Conservation (phyloP, 2,888 invertebrate genomes). For the Drosophila histrio region DNA sequence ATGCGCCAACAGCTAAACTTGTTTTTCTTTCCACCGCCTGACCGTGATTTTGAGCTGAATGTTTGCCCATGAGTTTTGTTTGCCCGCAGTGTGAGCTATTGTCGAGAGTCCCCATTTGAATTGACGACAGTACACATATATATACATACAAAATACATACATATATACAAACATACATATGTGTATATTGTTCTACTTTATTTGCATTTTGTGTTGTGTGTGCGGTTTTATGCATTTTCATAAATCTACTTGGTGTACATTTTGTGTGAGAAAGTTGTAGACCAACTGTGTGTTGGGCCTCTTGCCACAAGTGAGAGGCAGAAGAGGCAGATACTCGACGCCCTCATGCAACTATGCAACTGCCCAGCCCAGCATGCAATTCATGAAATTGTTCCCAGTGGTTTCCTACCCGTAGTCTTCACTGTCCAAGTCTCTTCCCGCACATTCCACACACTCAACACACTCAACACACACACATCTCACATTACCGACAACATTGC, state of each 20-base stretch:
- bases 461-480: slow-evolving; percentile 35
- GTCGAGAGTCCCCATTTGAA: slow-evolving; percentile 47
- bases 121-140: slow-evolving; percentile 13
- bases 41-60: slow-evolving; percentile 68
- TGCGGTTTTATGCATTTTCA: slow-evolving; percentile 46
- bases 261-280: slow-evolving; percentile 52
- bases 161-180: slow-evolving; percentile 1
- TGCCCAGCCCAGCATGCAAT: slow-evolving; percentile 40
- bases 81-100: slow-evolving; percentile 47
- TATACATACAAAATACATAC: slow-evolving; percentile 1
- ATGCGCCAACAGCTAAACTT: slow-evolving; percentile 55
- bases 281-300: slow-evolving; percentile 9
- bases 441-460: slow-evolving; percentile 53
- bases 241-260: slow-evolving; percentile 13
- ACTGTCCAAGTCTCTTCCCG: slow-evolving; percentile 44
- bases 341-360: slow-evolving; percentile 45
- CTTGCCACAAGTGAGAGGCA: slow-evolving; percentile 15
- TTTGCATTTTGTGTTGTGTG: slow-evolving; percentile 41
- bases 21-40: slow-evolving; percentile 54
- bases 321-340: slow-evolving; percentile 20
- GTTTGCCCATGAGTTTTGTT: slow-evolving; percentile 53
- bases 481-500: slow-evolving; percentile 47
- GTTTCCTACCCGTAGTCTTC: slow-evolving; percentile 12
- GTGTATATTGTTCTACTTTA: slow-evolving; percentile 45
- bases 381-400: slow-evolving; percentile 39